A percentile compares a stretch with the other conserved stretches of the same genome.
These are phyloP conservation scores for Ormia ochracea DNA, from an alignment of 2,888 invertebrate genomes.

Conservation along the genomic window DNA sequence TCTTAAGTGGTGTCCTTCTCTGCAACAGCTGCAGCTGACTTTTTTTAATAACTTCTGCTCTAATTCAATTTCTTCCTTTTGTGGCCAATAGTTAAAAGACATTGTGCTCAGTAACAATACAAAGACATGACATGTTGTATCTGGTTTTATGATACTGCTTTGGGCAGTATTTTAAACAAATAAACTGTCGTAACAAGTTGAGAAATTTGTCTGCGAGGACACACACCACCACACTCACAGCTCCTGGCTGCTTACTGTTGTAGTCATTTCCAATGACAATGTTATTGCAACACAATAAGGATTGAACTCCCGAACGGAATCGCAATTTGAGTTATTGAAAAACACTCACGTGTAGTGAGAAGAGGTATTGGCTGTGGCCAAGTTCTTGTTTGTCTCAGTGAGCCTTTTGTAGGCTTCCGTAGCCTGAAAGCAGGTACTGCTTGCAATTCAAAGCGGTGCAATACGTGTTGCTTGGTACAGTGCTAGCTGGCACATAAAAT, in stretches of 20 bases:
- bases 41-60: neutral
- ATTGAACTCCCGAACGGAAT: slow-evolving; percentile 18
- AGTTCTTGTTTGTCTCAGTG: neutral
- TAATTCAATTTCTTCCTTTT: neutral
- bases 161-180: slow-evolving; percentile 1
- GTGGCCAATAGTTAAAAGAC: neutral
- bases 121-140: slow-evolving; percentile 12
- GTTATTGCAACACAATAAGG: neutral
- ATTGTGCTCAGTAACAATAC: slow-evolving; percentile 11
- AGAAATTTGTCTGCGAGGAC: neutral
- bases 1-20: too few relatives aligned
- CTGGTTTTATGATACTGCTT: slow-evolving; percentile 14
- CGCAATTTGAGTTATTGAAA: slow-evolving; percentile 56
- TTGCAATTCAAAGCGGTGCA: neutral
- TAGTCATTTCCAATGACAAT: slow-evolving; percentile 17
- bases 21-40: neutral
- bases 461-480: slow-evolving; percentile 7
- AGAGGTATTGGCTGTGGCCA: neutral
- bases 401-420: neutral
- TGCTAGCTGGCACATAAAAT: neutral
- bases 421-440: neutral
- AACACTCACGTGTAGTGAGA: slow-evolving; percentile 47
- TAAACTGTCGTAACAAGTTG: neutral
- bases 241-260: neutral
- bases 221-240: neutral